These are phyloP conservation scores for Deilephila elpenor DNA, from an alignment of 2,888 invertebrate species.

Conservation along the genomic window DNA sequence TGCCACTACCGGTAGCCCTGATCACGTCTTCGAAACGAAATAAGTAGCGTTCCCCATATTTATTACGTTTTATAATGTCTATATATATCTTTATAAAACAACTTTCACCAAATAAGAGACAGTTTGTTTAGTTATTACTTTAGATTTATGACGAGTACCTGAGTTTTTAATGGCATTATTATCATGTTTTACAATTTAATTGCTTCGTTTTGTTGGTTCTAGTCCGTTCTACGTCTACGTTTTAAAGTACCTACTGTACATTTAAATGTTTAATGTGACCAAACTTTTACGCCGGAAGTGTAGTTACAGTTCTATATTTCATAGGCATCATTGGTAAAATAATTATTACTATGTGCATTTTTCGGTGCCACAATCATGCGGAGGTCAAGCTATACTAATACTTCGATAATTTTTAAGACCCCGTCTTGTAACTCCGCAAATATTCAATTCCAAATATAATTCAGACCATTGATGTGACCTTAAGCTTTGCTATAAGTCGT, in stretches of 20 bases:
- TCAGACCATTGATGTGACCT: too few relatives aligned
- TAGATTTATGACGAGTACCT: conserved; percentile 11
- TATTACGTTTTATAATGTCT: neutral
- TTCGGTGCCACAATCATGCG: too few relatives aligned
- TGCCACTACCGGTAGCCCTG: neutral
- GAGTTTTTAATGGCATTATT: neutral
- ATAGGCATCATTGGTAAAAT: too few relatives aligned
- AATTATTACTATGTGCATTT: too few relatives aligned
- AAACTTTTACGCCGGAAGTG: too few relatives aligned
- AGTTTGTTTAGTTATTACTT: conserved; percentile 21
- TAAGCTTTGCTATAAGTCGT: too few relatives aligned
- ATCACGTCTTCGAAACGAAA: neutral
- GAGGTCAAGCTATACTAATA: too few relatives aligned
- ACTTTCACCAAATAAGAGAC: conserved; percentile 9
- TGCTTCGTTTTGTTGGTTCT: conserved; percentile 6
- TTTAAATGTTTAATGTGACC: neutral
- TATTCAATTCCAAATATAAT: too few relatives aligned
- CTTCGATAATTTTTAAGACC: too few relatives aligned
- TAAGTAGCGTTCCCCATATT: neutral
- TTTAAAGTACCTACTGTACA: neutral
- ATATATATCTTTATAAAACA: neutral
- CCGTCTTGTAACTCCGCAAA: too few relatives aligned
- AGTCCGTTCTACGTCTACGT: conserved; percentile 6
- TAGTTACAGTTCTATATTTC: too few relatives aligned
- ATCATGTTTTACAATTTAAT: conserved; percentile 6